phyloP scores from a whole-genome alignment of 2,113 vertebrate species.

The Myotis yumanensis region DNA sequence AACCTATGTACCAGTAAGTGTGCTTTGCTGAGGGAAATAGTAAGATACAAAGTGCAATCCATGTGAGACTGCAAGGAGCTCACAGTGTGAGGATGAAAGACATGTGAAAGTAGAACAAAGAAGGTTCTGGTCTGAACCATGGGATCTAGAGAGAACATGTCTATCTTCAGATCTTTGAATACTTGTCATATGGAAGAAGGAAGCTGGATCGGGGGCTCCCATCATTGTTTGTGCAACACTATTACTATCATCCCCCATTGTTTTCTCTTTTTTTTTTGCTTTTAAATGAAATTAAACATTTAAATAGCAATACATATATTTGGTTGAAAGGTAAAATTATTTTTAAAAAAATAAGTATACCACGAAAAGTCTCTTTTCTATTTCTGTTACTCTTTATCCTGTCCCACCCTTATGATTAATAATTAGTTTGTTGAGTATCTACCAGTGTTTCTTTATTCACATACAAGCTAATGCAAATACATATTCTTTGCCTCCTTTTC shows the following conservation, averaged over 20 bases:
- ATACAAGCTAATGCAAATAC: not conserved
- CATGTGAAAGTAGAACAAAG: not conserved
- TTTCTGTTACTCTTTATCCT: not conserved
- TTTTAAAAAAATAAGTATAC: not conserved
- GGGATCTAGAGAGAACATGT: not conserved
- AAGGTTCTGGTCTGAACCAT: not conserved
- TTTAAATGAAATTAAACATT: slow-evolving; percentile 17
- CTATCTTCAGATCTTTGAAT: not conserved
- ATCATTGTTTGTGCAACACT: not conserved
- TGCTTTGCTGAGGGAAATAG: not conserved
- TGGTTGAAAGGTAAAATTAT: not conserved
- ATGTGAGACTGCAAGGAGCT: not conserved
- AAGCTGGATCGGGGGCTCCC: not conserved
- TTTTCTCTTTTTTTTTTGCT: slow-evolving; percentile 39
- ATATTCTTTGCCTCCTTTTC: not conserved
- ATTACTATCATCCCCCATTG: not conserved
- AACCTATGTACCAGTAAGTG: not conserved
- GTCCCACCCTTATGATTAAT: not conserved
- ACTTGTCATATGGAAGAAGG: not conserved
- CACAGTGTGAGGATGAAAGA: not conserved
- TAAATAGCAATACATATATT: not conserved
- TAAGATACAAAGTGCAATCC: not conserved
- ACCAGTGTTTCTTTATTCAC: not conserved
- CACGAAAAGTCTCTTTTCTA: not conserved
- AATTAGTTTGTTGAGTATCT: not conserved